Evolutionary conservation across 2,888 invertebrate species (phyloP).

Genomic region (Eurytoma californica): DNA sequence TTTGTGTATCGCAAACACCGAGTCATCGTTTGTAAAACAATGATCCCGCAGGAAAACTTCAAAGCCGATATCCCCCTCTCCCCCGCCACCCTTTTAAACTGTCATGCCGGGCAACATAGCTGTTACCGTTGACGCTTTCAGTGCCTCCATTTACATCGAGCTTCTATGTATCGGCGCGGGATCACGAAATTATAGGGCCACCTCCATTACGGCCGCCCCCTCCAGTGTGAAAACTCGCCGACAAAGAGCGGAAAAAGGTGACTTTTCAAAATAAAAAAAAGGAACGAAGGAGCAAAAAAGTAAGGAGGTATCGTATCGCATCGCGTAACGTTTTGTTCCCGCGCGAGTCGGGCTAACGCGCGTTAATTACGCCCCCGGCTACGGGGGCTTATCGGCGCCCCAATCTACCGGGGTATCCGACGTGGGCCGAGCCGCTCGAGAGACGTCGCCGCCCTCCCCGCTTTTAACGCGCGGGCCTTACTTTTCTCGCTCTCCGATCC

Average conservation of each 20-base stretch:
- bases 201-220: too few relatives aligned
- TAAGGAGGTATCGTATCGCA: not conserved
- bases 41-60: too few relatives aligned
- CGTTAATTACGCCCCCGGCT: slow-evolving; percentile 34
- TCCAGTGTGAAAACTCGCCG: too few relatives aligned
- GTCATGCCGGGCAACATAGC: too few relatives aligned
- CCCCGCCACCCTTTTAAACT: too few relatives aligned
- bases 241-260: not conserved
- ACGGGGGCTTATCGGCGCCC: slow-evolving; percentile 24
- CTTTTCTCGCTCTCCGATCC: not conserved
- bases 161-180: too few relatives aligned
- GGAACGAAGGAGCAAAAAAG: not conserved
- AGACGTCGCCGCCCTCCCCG: not conserved
- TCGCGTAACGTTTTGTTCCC: not conserved
- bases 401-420: slow-evolving; percentile 32
- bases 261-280: not conserved
- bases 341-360: slow-evolving; percentile 9
- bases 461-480: not conserved
- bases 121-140: too few relatives aligned
- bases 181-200: too few relatives aligned
- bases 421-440: not conserved
- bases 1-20: too few relatives aligned
- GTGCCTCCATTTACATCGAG: too few relatives aligned
- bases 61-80: too few relatives aligned
- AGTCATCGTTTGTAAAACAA: too few relatives aligned